These are phyloP conservation scores for Anagrus nilaparvatae DNA, from an alignment of 1,140 invertebrate species.

Conservation along the genomic window DNA sequence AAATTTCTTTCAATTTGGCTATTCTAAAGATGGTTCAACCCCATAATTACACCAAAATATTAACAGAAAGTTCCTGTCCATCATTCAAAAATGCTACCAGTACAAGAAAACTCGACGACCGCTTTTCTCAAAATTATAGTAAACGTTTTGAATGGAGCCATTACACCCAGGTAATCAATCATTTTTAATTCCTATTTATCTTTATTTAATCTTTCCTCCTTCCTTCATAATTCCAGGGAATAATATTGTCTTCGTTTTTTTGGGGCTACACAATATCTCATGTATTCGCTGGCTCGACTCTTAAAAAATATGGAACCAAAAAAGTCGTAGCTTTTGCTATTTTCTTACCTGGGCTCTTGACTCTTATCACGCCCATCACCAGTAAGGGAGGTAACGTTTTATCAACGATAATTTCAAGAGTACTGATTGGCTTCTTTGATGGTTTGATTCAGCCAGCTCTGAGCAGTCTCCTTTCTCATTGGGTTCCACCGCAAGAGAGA, in stretches of 20 bases:
- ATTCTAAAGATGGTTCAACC: slow-evolving; percentile 74
- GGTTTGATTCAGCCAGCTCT: slow-evolving; percentile 68
- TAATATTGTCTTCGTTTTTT: slow-evolving; percentile 50
- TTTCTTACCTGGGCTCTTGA: slow-evolving; percentile 63
- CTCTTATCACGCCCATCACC: slow-evolving; percentile 53
- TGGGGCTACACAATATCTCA: slow-evolving; percentile 51
- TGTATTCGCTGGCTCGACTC: slow-evolving; percentile 50
- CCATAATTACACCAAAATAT: slow-evolving; percentile 7
- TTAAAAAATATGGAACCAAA: slow-evolving; percentile 69
- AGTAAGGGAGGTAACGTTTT: slow-evolving; percentile 46
- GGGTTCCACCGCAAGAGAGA: slow-evolving; percentile 63
- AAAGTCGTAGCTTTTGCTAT: slow-evolving; percentile 67
- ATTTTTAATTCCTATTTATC: too few species aligned
- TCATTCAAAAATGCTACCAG: neutral
- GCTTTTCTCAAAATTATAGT: slow-evolving; percentile 3
- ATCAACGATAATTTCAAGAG: slow-evolving; percentile 53
- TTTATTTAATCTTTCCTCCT: too few species aligned
- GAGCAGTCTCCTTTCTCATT: slow-evolving; percentile 61
- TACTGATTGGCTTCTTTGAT: slow-evolving; percentile 64
- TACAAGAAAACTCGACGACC: slow-evolving; percentile 1
- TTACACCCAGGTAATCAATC: slow-evolving; percentile 7
- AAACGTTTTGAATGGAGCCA: slow-evolving; percentile 11
- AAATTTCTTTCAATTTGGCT: slow-evolving; percentile 76
- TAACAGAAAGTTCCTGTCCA: slow-evolving; percentile 12
- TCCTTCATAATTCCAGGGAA: slow-evolving; percentile 36